Evolutionary conservation across 1,140 invertebrate genomes (phyloP).

Genomic region (Heliconius hermathena): DNA sequence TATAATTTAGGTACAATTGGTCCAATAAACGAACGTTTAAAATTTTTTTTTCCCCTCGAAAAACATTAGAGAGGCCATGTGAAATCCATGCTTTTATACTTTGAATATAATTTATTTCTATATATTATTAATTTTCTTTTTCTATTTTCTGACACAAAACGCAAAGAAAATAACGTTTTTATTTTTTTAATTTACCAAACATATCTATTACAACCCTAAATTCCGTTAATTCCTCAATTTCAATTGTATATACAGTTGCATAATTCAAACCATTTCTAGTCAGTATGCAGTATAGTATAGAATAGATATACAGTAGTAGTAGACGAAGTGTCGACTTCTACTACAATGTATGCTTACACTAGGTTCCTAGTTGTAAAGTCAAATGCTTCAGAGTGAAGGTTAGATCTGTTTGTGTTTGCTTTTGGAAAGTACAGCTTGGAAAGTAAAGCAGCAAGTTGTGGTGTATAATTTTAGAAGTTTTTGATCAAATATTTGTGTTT

Average conservation of each 20-base stretch:
- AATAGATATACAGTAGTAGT: not conserved
- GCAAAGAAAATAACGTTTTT: too few relatives aligned
- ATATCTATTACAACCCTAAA: not conserved
- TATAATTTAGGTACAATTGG: too few relatives aligned
- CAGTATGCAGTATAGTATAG: constrained; percentile 4
- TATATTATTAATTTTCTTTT: too few relatives aligned
- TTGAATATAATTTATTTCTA: too few relatives aligned
- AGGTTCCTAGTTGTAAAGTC: not conserved
- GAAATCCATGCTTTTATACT: too few relatives aligned
- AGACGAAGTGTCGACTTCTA: not conserved
- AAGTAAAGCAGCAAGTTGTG: not conserved
- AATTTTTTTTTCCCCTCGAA: too few relatives aligned
- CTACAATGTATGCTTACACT: constrained; percentile 2
- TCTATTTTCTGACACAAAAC: too few relatives aligned
- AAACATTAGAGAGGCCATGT: too few relatives aligned
- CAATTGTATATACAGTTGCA: not conserved
- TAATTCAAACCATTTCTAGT: not conserved
- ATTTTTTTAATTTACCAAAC: too few relatives aligned
- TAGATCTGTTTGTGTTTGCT: not conserved
- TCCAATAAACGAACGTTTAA: too few relatives aligned
- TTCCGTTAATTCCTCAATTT: not conserved
- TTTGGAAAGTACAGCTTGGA: not conserved
- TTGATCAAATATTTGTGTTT: too few relatives aligned
- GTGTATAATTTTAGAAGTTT: not conserved
- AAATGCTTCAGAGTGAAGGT: not conserved